Conservation (phyloP, 2,888 invertebrate species). For the Yponomeuta cagnagella region DNA sequence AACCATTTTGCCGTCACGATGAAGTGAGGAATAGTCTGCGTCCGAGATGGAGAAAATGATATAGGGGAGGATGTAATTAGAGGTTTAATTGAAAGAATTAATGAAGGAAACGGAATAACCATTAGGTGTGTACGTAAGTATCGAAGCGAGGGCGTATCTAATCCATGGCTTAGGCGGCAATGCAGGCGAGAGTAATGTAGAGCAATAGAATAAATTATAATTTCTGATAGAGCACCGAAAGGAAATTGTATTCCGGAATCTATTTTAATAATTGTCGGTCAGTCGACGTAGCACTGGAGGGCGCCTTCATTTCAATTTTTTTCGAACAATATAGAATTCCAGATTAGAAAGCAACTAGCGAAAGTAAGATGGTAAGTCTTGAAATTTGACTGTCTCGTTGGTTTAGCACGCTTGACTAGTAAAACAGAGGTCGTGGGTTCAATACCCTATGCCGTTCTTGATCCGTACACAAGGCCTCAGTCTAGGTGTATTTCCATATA, state of each 20-base stretch:
- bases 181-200: conserved; percentile 14
- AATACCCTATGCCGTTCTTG: too few species aligned
- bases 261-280: conserved; percentile 2
- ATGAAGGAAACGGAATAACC: conserved; percentile 34
- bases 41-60: background rate
- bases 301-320: background rate
- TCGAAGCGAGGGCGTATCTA: conserved; percentile 16
- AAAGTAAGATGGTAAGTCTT: too few species aligned
- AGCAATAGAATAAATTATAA: conserved; percentile 12
- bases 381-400: too few species aligned
- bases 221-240: conserved; percentile 4
- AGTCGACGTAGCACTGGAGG: background rate
- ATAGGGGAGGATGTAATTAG: conserved; percentile 16
- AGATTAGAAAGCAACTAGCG: background rate
- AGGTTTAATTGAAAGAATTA: conserved; percentile 19
- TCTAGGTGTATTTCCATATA: too few species aligned
- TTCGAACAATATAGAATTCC: background rate
- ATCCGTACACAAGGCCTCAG: too few species aligned
- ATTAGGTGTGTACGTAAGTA: conserved; percentile 21
- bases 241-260: background rate
- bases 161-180: conserved; percentile 13
- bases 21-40: background rate
- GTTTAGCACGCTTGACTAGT: too few species aligned
- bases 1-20: background rate
- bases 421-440: too few species aligned